phyloP scores from a whole-genome alignment of 1,140 invertebrate genomes.

The Drosophila equinoxialis region DNA sequence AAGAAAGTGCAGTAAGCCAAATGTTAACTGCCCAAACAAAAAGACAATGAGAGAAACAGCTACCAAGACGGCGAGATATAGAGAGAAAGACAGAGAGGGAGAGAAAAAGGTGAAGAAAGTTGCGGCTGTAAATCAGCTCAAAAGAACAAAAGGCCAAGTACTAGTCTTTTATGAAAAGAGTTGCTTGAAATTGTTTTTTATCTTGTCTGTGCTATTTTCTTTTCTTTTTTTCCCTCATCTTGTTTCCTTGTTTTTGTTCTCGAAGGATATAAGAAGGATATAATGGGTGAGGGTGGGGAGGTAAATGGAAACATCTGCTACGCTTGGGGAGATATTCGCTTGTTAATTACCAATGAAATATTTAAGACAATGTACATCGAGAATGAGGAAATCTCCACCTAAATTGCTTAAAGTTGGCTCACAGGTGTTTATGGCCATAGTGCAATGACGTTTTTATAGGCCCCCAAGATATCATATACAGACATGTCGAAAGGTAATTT shows the following conservation, averaged over 20 bases:
- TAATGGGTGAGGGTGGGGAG: not conserved
- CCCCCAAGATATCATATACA: slow-evolving; percentile 21
- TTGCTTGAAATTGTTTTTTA: slow-evolving; percentile 12
- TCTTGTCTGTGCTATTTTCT: slow-evolving; percentile 21
- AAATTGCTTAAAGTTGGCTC: slow-evolving; percentile 26
- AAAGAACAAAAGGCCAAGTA: slow-evolving; percentile 47
- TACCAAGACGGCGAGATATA: not conserved
- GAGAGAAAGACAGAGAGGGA: not conserved
- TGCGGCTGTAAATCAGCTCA: slow-evolving; percentile 66
- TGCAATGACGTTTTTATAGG: slow-evolving; percentile 46
- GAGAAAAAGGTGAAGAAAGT: slow-evolving; percentile 39
- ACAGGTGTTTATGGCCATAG: slow-evolving; percentile 45
- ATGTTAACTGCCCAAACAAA: slow-evolving; percentile 65
- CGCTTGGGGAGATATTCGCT: slow-evolving; percentile 64
- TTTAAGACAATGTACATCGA: slow-evolving; percentile 44
- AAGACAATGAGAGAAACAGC: slow-evolving; percentile 1
- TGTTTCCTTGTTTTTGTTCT: slow-evolving; percentile 1
- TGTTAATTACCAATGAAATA: slow-evolving; percentile 76
- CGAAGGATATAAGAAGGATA: not conserved
- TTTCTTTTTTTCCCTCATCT: not conserved
- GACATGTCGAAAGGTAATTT: slow-evolving; percentile 71
- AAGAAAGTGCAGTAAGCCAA: slow-evolving; percentile 71
- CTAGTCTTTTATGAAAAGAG: slow-evolving; percentile 31
- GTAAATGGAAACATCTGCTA: slow-evolving; percentile 19
- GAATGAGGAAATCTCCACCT: slow-evolving; percentile 1